A percentile compares a stretch with the other conserved stretches of the same genome.
Evolutionary conservation across 2,888 invertebrate species (phyloP).

Genomic region (Macropis europaea): DNA sequence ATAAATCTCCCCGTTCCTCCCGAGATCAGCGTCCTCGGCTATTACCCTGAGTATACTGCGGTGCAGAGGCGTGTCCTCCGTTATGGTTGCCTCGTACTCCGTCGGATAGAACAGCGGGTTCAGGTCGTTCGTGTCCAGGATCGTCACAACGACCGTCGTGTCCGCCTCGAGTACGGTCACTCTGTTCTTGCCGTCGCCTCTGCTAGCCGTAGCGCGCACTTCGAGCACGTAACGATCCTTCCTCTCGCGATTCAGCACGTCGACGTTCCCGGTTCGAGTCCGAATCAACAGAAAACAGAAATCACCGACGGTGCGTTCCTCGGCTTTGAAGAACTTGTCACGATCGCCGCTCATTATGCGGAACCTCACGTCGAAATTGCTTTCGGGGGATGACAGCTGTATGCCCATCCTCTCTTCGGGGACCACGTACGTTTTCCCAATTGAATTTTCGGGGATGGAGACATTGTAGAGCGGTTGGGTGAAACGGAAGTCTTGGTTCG

Average conservation of each 20-base stretch:
- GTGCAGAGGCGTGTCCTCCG: conserved; percentile 93
- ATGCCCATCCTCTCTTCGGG: conserved; percentile 92
- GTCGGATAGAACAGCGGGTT: conserved; percentile 96
- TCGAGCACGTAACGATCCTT: conserved; percentile 90
- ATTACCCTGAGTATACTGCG: conserved; percentile 88
- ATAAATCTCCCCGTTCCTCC: conserved; percentile 97
- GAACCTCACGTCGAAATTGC: conserved; percentile 86
- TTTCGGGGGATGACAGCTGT: conserved; percentile 76
- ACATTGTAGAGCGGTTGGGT: conserved; percentile 90
- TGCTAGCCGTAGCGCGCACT: conserved; percentile 86
- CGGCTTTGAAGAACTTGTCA: conserved; percentile 95
- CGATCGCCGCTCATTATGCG: conserved; percentile 93
- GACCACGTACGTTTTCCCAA: conserved; percentile 91
- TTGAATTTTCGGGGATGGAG: conserved; percentile 94
- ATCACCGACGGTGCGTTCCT: conserved; percentile 93
- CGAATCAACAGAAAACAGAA: conserved; percentile 96
- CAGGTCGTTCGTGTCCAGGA: conserved; percentile 94
- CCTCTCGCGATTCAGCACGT: conserved; percentile 96
- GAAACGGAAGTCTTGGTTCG: conserved; percentile 84
- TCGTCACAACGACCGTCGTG: conserved; percentile 85
- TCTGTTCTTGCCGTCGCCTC: conserved; percentile 82
- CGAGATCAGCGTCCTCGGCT: conserved; percentile 98
- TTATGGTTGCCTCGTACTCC: conserved; percentile 92
- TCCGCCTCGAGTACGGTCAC: conserved; percentile 84
- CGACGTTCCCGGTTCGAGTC: conserved; percentile 92